These are phyloP conservation scores for Hippocampus zosterae DNA, from an alignment of 2,113 vertebrate species.

Conservation along the genomic window DNA sequence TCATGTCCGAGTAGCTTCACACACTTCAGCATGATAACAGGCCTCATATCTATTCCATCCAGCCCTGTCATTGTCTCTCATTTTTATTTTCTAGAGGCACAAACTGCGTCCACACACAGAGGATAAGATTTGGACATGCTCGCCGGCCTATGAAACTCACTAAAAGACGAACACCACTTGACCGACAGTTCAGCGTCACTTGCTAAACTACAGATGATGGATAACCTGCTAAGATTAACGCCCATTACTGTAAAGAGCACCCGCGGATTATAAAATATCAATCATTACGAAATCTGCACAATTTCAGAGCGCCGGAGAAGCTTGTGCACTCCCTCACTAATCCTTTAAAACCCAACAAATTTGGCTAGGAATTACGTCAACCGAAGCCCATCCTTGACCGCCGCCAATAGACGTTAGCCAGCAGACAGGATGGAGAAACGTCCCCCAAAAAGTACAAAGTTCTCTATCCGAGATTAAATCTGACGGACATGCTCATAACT, in stretches of 20 bases:
- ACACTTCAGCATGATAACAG: background rate
- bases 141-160: background rate
- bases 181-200: background rate
- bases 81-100: background rate
- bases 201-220: conserved; percentile 9
- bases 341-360: conserved; percentile 64
- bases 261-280: conserved; percentile 43
- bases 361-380: conserved; percentile 60
- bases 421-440: background rate
- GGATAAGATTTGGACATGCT: too few species aligned
- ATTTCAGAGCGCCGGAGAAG: conserved; percentile 40
- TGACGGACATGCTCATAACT: background rate
- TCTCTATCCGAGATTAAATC: conserved; percentile 9
- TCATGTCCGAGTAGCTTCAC: background rate
- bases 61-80: background rate
- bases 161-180: background rate
- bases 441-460: background rate
- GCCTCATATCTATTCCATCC: background rate
- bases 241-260: conserved; percentile 34
- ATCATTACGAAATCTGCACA: conserved; percentile 56
- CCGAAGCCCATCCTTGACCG: conserved; percentile 56
- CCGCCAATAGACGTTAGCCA: background rate
- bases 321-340: conserved; percentile 52
- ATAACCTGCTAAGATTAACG: conserved; percentile 31
- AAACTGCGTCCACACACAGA: background rate